Conservation (phyloP, 2,888 invertebrate genomes). For the Cephus runcator region DNA sequence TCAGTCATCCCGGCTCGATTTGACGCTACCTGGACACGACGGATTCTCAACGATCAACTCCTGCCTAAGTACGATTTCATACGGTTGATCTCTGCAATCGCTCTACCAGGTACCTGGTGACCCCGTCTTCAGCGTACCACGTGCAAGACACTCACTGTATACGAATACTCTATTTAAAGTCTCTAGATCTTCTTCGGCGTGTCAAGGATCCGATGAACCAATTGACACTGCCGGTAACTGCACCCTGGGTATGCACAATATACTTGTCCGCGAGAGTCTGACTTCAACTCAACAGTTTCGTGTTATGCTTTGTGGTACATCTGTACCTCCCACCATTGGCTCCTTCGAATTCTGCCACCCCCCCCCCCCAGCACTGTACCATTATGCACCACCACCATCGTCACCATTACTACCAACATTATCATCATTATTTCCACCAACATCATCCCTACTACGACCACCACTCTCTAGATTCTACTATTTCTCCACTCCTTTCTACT, state of each 20-base stretch:
- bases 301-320: conserved; percentile 45
- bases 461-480: neutral
- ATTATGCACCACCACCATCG: conserved; percentile 2
- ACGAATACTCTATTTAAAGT: neutral
- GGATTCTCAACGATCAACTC: neutral
- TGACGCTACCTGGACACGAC: neutral
- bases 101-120: neutral
- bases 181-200: conserved; percentile 14
- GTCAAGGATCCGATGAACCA: conserved; percentile 29
- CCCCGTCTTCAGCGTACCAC: neutral
- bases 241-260: conserved; percentile 36
- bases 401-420: conserved; percentile 13
- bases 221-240: conserved; percentile 33
- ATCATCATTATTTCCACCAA: neutral
- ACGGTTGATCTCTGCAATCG: neutral
- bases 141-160: neutral
- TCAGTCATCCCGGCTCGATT: conserved; percentile 1
- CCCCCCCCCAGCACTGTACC: neutral
- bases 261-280: conserved; percentile 34
- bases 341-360: neutral
- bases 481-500: neutral
- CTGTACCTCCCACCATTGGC: conserved; percentile 23
- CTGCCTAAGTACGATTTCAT: neutral
- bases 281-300: conserved; percentile 43
- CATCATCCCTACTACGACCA: neutral